A percentile compares a stretch with the other conserved stretches of the same genome.
Conservation (phyloP, 2,113 vertebrate species). For the Rutilus rutilus region DNA sequence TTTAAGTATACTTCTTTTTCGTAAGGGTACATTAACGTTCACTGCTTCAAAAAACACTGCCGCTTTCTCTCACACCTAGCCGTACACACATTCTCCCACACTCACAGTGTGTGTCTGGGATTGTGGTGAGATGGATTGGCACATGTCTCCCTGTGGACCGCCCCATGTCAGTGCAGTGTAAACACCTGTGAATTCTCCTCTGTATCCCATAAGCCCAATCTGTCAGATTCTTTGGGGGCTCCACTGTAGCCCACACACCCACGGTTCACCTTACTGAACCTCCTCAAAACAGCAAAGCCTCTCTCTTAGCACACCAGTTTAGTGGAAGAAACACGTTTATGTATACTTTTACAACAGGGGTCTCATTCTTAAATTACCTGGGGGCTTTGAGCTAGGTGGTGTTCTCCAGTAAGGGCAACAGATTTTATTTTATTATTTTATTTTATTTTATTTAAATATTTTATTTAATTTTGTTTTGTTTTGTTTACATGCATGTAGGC, state of each 20-base stretch:
- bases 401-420: not conserved
- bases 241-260: not conserved
- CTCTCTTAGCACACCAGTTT: not conserved
- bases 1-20: no score
- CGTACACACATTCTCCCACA: not conserved
- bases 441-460: not conserved
- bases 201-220: constrained; percentile 40
- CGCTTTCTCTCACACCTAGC: not conserved
- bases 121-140: constrained; percentile 48
- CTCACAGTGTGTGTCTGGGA: constrained; percentile 13
- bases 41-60: not conserved
- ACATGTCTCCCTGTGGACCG: constrained; percentile 50
- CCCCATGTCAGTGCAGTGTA: constrained; percentile 41
- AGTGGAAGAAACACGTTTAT: not conserved
- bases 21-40: not conserved
- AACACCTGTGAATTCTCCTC: constrained; percentile 32
- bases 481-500: not conserved
- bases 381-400: not conserved
- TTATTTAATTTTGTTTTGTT: not conserved
- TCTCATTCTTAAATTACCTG: not conserved
- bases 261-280: not conserved
- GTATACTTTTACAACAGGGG: not conserved
- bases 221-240: not conserved
- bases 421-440: not conserved
- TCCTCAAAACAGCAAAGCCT: not conserved